Conservation (phyloP, 2,113 vertebrate species). For the Podiceps cristatus region DNA sequence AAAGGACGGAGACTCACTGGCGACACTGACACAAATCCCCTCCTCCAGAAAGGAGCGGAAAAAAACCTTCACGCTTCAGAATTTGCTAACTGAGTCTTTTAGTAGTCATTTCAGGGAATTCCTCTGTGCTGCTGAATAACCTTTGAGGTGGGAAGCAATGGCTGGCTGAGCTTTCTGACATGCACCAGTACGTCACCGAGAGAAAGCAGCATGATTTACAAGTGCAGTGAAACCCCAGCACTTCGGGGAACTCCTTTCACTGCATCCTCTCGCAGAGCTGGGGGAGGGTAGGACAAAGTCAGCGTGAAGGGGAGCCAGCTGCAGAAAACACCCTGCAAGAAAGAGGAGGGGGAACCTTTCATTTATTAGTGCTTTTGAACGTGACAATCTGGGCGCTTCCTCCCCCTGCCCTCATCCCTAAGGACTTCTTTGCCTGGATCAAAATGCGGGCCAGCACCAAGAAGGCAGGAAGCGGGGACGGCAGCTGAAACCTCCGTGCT, state of each 20-base stretch:
- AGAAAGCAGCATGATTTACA: background rate
- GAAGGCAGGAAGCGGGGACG: background rate
- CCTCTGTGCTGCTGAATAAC: background rate
- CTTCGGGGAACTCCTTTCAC: background rate
- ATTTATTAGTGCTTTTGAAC: background rate
- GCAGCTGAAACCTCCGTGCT: background rate
- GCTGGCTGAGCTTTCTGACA: conserved; percentile 10
- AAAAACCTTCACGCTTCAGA: background rate
- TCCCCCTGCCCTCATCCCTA: background rate
- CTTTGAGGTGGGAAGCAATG: background rate
- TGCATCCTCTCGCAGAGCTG: background rate
- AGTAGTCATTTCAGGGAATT: conserved; percentile 10
- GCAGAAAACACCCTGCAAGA: background rate
- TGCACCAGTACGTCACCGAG: background rate
- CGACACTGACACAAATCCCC: background rate
- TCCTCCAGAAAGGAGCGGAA: background rate
- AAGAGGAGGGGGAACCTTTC: background rate
- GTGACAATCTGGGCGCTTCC: background rate
- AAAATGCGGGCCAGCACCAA: background rate
- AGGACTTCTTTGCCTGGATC: background rate
- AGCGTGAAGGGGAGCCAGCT: background rate
- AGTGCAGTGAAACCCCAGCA: background rate
- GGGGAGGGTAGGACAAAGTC: background rate
- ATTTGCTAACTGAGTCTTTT: background rate
- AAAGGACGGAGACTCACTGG: background rate